A percentile compares a stretch with the other conserved stretches of the same genome.
phyloP scores from a whole-genome alignment of 2,888 invertebrate species.

The Troides oblongomaculatus region DNA sequence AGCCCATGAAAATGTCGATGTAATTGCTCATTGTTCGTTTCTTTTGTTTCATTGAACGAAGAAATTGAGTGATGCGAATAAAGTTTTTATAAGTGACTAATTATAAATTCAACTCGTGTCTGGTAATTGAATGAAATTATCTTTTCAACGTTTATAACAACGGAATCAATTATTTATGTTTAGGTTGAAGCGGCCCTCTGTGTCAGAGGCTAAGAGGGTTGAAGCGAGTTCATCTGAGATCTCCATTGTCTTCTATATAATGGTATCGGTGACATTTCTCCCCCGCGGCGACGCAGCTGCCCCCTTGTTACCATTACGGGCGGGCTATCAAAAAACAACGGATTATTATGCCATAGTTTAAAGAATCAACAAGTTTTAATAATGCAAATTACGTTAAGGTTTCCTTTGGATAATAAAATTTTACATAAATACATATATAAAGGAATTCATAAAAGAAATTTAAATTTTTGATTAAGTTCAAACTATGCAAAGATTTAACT shows the following conservation, averaged over 20 bases:
- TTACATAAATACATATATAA: no score
- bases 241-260: constrained; percentile 45
- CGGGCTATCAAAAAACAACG: constrained; percentile 13
- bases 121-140: not conserved
- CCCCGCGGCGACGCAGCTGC: constrained; percentile 60
- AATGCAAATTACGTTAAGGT: not conserved
- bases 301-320: constrained; percentile 39
- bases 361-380: not conserved
- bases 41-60: not conserved
- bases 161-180: constrained; percentile 30
- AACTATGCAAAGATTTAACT: not conserved
- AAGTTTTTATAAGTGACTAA: not conserved
- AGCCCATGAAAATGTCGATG: constrained; percentile 8
- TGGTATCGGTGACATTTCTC: constrained; percentile 54
- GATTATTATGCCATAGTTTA: constrained; percentile 12
- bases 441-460: not conserved
- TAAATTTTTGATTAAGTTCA: not conserved
- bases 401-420: no score
- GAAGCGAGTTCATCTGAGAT: constrained; percentile 53
- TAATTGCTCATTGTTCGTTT: constrained; percentile 11
- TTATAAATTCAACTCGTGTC: not conserved
- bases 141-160: not conserved
- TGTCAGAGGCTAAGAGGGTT: constrained; percentile 36
- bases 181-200: constrained; percentile 31
- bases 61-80: not conserved